Evolutionary conservation across 2,797 vertebrate genomes (phyloP).

Genomic region (Mormyrus proboscirostris): DNA sequence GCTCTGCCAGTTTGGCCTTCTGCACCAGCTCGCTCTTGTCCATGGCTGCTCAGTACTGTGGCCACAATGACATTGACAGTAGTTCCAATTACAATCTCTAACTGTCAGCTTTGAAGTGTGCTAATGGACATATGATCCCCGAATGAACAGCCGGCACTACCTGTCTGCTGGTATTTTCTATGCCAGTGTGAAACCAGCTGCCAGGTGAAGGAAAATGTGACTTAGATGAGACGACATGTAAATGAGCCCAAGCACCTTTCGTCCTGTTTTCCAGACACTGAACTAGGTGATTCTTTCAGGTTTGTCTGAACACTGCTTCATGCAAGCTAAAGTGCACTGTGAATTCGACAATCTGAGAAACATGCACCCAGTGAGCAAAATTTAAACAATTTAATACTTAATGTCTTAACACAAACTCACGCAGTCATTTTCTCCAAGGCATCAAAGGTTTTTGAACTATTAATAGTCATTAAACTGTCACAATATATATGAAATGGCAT

Average conservation of each 20-base stretch:
- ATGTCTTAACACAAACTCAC: background rate
- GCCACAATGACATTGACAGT: background rate
- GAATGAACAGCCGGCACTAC: background rate
- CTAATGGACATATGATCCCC: background rate
- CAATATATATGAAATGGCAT: background rate
- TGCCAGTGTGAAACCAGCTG: background rate
- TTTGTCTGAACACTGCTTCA: background rate
- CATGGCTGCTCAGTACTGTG: conserved; percentile 55
- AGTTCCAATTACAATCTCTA: background rate
- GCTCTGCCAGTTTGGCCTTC: conserved; percentile 91
- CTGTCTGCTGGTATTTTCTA: background rate
- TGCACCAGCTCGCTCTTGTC: conserved; percentile 78
- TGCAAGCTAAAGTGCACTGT: background rate
- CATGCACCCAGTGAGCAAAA: background rate
- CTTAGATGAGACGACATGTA: background rate
- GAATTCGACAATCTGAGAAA: background rate
- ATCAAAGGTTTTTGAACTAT: background rate
- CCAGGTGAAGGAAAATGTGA: background rate
- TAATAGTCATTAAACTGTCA: background rate
- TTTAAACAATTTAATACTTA: background rate
- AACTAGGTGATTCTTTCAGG: background rate
- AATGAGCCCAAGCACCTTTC: background rate
- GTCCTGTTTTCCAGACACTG: background rate
- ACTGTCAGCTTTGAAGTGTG: background rate
- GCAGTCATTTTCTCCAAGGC: background rate